A percentile compares a stretch with the other conserved stretches of the same genome.
phyloP scores from a whole-genome alignment of 2,888 invertebrate species.

The Tachystola acroxantha region DNA sequence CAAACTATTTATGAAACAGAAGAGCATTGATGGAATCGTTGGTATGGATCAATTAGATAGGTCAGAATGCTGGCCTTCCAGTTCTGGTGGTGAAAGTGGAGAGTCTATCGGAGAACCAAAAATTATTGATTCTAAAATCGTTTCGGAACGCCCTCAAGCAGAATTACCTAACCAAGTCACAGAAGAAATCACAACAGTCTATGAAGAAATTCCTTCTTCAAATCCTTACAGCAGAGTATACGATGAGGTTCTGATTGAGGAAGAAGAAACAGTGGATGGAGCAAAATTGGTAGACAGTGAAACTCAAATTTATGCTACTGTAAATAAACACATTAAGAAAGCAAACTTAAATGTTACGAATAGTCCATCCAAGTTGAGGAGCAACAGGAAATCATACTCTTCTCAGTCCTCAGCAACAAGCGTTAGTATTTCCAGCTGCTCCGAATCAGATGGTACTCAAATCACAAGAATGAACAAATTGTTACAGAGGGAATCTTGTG shows the following conservation, averaged over 20 bases:
- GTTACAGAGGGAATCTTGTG: slow-evolving; percentile 53
- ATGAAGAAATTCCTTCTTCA: slow-evolving; percentile 56
- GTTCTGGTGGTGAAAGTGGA: slow-evolving; percentile 80
- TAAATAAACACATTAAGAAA: slow-evolving; percentile 65
- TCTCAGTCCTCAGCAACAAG: slow-evolving; percentile 73
- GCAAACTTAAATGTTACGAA: slow-evolving; percentile 76
- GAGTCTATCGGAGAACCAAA: slow-evolving; percentile 75
- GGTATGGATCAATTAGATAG: slow-evolving; percentile 85
- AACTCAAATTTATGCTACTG: slow-evolving; percentile 65
- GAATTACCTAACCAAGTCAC: slow-evolving; percentile 74
- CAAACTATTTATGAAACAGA: slow-evolving; percentile 93
- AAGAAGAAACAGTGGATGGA: slow-evolving; percentile 64
- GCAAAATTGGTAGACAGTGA: slow-evolving; percentile 62
- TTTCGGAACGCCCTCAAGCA: slow-evolving; percentile 61
- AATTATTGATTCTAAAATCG: slow-evolving; percentile 40
- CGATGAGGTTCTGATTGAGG: slow-evolving; percentile 67
- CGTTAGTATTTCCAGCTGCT: slow-evolving; percentile 74
- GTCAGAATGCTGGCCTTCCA: slow-evolving; percentile 88
- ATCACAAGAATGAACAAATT: slow-evolving; percentile 67
- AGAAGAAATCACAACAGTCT: slow-evolving; percentile 59
- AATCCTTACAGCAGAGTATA: slow-evolving; percentile 61
- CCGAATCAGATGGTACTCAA: slow-evolving; percentile 75
- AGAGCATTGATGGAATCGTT: slow-evolving; percentile 86
- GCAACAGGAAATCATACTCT: slow-evolving; percentile 59
- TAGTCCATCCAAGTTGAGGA: slow-evolving; percentile 60